Base-by-base conservation (phyloP, 2,888 invertebrate genomes). In the Deilephila elpenor region DNA sequence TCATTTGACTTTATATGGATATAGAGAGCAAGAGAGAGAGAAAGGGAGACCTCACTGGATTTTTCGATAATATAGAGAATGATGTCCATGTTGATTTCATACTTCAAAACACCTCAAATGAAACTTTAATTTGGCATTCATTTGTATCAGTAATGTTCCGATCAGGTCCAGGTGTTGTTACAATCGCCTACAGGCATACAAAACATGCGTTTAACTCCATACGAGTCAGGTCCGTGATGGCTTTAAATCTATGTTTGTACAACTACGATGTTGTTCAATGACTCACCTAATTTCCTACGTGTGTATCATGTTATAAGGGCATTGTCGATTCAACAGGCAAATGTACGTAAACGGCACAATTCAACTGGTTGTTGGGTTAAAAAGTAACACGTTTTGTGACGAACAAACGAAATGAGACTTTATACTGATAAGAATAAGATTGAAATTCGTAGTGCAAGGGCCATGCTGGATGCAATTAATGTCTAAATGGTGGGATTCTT, bases 251-350 rank as follows among this genome's bases (percentile, higher is more conserved):
- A 44, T 14, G n/a, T n/a, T 64, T 20, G 37, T 20, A 64, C 44
- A 34, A 73, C 73, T 75, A 73, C 74, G 56, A 70, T 62, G 73
- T 73, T 37, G 64, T 75, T 74, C 76, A 59, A 77, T 75, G 73
- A 78, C 76, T 76, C 74, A 75, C 72, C 75, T 74, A 75, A 76
- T 75, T 81, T 80, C 76, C 76, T 78, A 83, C 77, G 75, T 82
- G 73, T 67, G 74, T 74, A 79, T 80, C 80, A 82, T 81, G 62
- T 74, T 70, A 76, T 73, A 72, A 75, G 78, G 79, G 78, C 83
- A 84, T 89, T 88, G 82, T 83, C 81, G 80, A 88, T 89, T 88
- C 89, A 82, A 84, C 80, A 77, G 78, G 84, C 87, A 87, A 83
- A 86, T 84, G 79, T 79, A 75, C 83, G 82, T 85, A 86, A 89